Percentiles rank a stretch among this genome's conserved stretches.
Conservation (phyloP, 1,140 invertebrate species). For the Hyposmocoma kahamanoa region DNA sequence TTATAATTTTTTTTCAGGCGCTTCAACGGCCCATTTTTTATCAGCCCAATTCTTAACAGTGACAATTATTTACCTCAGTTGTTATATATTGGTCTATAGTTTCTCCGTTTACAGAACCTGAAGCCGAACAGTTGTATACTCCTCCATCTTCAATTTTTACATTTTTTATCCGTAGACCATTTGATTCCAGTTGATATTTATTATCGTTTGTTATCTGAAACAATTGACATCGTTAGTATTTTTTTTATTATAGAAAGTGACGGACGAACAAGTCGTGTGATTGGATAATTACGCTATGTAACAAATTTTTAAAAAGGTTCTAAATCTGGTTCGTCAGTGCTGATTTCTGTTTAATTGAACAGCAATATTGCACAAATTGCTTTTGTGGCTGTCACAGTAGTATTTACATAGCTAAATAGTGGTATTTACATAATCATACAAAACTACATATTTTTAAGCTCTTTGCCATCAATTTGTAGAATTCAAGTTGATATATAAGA, state of each 20-base stretch:
- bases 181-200: slow-evolving; percentile 37
- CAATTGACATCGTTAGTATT: not conserved
- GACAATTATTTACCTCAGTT: slow-evolving; percentile 31
- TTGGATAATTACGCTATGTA: too few relatives aligned
- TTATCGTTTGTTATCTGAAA: slow-evolving; percentile 37
- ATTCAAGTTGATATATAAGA: too few relatives aligned
- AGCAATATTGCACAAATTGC: not conserved
- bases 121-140: slow-evolving; percentile 42
- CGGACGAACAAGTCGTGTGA: too few relatives aligned
- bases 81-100: slow-evolving; percentile 36
- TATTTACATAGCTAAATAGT: too few relatives aligned
- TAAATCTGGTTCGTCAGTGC: not conserved
- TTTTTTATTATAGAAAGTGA: not conserved
- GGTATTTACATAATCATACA: not conserved
- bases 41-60: not conserved
- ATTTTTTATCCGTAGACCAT: slow-evolving; percentile 39
- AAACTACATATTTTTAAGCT: not conserved
- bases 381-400: too few relatives aligned
- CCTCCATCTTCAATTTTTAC: slow-evolving; percentile 42
- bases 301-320: too few relatives aligned
- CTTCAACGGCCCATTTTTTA: not conserved
- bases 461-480: too few relatives aligned
- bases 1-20: not conserved
- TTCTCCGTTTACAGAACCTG: slow-evolving; percentile 33
- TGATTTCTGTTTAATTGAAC: not conserved